Evolutionary conservation across 2,797 vertebrate species (phyloP).

Genomic region (Pseudomugil tenellus): DNA sequence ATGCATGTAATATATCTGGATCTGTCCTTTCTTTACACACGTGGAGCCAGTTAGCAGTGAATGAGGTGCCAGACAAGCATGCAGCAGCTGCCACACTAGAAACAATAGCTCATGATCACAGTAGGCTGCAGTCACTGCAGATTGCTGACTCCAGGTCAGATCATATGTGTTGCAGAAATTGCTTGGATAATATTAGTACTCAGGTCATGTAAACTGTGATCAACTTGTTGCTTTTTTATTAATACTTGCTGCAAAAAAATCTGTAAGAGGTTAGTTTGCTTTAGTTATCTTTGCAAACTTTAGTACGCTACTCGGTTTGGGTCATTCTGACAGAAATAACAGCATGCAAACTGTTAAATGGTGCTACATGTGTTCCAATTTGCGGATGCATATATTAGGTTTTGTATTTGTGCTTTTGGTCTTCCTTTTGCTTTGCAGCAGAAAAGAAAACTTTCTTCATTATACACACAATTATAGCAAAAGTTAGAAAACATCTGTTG

Average conservation of each 20-base stretch:
- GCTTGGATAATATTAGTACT: conserved; percentile 23
- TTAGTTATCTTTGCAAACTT: neutral
- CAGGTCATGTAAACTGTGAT: conserved; percentile 10
- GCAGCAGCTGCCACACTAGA: conserved; percentile 73
- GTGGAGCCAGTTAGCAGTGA: conserved; percentile 80
- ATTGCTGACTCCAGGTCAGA: conserved; percentile 48
- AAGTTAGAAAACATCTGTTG: too few relatives aligned
- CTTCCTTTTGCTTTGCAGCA: neutral
- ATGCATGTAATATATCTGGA: conserved; percentile 65
- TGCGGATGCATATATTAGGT: neutral
- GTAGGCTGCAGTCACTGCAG: conserved; percentile 48
- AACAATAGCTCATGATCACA: conserved; percentile 65
- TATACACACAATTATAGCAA: neutral
- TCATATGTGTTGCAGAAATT: conserved; percentile 17
- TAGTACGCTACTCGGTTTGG: neutral
- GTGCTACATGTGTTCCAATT: neutral
- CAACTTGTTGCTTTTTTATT: neutral
- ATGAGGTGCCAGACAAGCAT: conserved; percentile 81
- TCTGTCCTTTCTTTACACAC: conserved; percentile 74
- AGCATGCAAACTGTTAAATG: neutral
- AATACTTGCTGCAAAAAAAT: neutral
- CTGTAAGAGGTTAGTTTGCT: neutral
- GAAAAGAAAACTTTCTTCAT: neutral
- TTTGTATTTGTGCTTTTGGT: neutral
- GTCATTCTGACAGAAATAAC: neutral